A percentile compares a stretch with the other conserved stretches of the same genome.
Conservation (phyloP, 2,113 vertebrate species). For the Callipepla californica region DNA sequence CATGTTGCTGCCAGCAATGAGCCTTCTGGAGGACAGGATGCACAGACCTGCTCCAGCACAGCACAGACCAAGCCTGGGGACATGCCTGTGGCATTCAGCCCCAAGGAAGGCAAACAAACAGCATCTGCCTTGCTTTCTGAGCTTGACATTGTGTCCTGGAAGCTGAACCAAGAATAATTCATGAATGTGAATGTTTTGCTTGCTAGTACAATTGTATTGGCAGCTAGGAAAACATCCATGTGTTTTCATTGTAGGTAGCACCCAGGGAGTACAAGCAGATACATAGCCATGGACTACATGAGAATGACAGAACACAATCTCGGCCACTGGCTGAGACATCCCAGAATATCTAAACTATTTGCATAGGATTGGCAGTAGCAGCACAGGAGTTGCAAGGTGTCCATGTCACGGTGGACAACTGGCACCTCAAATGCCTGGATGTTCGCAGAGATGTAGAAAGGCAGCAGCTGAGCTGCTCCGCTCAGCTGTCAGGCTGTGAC, state of each 20-base stretch:
- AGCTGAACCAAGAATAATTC: background rate
- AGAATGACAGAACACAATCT: background rate
- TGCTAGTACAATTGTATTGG: background rate
- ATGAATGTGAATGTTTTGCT: fast-evolving
- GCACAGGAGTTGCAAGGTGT: background rate
- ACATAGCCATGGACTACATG: background rate
- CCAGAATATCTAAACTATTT: background rate
- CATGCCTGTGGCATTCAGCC: background rate
- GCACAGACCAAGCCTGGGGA: background rate
- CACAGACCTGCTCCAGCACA: background rate
- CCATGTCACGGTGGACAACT: fast-evolving
- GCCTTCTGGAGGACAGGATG: background rate
- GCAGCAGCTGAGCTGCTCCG: background rate
- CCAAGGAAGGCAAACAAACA: background rate
- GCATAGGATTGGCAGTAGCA: background rate
- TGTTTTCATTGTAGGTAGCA: background rate
- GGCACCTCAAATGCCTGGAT: fast-evolving
- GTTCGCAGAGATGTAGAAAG: background rate
- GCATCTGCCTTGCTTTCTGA: background rate
- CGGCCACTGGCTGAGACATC: background rate
- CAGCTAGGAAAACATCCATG: background rate
- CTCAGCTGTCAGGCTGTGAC: background rate
- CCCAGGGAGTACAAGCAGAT: background rate
- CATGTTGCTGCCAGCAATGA: background rate
- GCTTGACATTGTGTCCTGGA: fast-evolving